Conservation (phyloP, 64 coral and sea anemone genomes). For the Montipora cactus region DNA sequence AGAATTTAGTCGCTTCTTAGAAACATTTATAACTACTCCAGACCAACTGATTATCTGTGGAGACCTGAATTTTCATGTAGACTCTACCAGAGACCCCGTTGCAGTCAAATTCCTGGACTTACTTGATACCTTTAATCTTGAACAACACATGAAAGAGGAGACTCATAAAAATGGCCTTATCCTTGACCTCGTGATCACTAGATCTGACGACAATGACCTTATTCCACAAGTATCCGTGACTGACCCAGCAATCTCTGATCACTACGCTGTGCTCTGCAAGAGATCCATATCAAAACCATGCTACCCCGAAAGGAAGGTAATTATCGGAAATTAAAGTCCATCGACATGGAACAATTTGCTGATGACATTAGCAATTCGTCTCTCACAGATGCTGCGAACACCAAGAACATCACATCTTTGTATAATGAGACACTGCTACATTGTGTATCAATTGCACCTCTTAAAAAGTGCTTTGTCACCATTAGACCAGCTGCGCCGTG, state of each 20-base stretch:
- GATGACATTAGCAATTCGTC: background rate
- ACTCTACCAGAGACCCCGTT: background rate
- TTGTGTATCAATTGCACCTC: background rate
- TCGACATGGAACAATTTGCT: background rate
- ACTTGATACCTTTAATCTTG: constrained; percentile 19
- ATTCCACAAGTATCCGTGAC: background rate
- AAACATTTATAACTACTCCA: too few relatives aligned
- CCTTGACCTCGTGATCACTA: constrained; percentile 31
- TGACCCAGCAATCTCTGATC: background rate
- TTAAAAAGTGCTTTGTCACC: background rate
- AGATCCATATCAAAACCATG: background rate
- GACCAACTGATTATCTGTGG: too few relatives aligned
- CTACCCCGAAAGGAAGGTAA: background rate
- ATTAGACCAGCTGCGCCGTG: background rate
- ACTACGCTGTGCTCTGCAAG: background rate
- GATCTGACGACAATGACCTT: constrained; percentile 6
- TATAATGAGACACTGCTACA: background rate
- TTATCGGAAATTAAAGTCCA: background rate
- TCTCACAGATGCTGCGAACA: background rate
- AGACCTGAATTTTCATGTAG: background rate
- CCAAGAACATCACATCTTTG: background rate
- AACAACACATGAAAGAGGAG: constrained; percentile 37
- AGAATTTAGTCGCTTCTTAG: too few relatives aligned
- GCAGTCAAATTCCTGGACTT: constrained; percentile 13
- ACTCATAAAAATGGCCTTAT: constrained; percentile 32